Percentiles rank a stretch among this genome's conserved stretches.
Conservation (phyloP, 2,888 invertebrate species). For the Hecatera dysodea region DNA sequence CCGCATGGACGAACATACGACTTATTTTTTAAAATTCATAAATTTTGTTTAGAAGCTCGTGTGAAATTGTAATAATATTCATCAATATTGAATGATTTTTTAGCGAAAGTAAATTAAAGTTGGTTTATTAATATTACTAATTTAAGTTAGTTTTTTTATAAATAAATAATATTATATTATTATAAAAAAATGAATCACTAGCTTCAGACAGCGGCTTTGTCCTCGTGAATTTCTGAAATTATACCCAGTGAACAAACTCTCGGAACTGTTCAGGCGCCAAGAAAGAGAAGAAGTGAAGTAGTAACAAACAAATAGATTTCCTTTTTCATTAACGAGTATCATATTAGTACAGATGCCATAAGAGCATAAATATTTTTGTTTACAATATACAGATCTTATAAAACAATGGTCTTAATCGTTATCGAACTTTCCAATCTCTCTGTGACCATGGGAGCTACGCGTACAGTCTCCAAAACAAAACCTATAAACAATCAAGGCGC, state of each 20-base stretch:
- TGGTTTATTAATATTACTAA: background rate
- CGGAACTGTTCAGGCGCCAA: background rate
- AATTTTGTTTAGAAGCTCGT: background rate
- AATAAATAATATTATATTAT: too few species aligned
- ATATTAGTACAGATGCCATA: background rate
- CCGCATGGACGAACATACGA: constrained; percentile 17
- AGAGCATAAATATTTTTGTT: background rate
- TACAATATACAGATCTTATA: constrained; percentile 11
- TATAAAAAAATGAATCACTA: too few species aligned
- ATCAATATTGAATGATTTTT: constrained; percentile 9
- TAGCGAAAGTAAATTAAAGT: background rate
- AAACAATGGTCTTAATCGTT: constrained; percentile 25
- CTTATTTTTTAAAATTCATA: constrained; percentile 36
- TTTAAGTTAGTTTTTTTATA: too few species aligned
- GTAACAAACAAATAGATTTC: background rate
- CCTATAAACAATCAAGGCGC: constrained; percentile 45
- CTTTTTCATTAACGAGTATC: background rate
- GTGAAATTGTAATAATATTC: background rate
- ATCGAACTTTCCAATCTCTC: constrained; percentile 41
- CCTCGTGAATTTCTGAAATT: too few species aligned
- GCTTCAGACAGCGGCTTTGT: too few species aligned
- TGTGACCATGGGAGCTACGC: constrained; percentile 22
- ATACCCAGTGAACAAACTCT: too few species aligned
- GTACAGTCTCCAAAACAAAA: constrained; percentile 20
- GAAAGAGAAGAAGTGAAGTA: too few species aligned